Conservation (phyloP, 2,113 vertebrate genomes). For the Syngnathus typhle region DNA sequence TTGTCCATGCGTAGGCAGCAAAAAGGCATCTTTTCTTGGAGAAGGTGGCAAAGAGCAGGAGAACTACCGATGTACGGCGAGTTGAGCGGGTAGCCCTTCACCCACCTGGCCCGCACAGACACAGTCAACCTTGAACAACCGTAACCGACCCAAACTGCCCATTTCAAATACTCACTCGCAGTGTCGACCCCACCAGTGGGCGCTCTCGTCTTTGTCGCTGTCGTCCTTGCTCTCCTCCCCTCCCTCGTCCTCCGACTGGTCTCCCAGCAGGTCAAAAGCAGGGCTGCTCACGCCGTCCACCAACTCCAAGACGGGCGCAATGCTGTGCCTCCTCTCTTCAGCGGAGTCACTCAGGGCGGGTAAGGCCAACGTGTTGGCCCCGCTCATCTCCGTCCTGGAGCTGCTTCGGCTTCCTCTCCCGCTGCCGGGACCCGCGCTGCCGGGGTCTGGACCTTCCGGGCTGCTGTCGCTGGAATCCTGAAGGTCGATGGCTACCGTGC, state of each 20-base stretch:
- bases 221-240: conserved; percentile 74
- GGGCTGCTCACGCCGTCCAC: conserved; percentile 69
- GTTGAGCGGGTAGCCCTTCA: conserved; percentile 77
- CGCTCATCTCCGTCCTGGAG: conserved; percentile 57
- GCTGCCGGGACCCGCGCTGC: conserved; percentile 34
- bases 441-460: conserved; percentile 61
- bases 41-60: conserved; percentile 76
- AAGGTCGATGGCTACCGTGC: conserved; percentile 77
- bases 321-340: conserved; percentile 73
- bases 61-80: conserved; percentile 81
- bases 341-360: conserved; percentile 55
- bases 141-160: not conserved
- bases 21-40: conserved; percentile 77
- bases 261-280: conserved; percentile 76
- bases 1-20: conserved; percentile 80
- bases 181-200: conserved; percentile 70
- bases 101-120: conserved; percentile 65
- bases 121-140: conserved; percentile 18
- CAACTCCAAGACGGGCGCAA: conserved; percentile 76
- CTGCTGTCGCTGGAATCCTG: conserved; percentile 74
- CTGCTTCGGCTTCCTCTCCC: conserved; percentile 54
- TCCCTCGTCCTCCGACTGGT: conserved; percentile 77
- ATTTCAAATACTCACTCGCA: conserved; percentile 59
- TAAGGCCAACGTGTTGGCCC: conserved; percentile 67
- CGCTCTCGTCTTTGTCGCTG: conserved; percentile 62